phyloP scores from a whole-genome alignment of 2,888 invertebrate genomes.

The Tetragnatha montana region DNA sequence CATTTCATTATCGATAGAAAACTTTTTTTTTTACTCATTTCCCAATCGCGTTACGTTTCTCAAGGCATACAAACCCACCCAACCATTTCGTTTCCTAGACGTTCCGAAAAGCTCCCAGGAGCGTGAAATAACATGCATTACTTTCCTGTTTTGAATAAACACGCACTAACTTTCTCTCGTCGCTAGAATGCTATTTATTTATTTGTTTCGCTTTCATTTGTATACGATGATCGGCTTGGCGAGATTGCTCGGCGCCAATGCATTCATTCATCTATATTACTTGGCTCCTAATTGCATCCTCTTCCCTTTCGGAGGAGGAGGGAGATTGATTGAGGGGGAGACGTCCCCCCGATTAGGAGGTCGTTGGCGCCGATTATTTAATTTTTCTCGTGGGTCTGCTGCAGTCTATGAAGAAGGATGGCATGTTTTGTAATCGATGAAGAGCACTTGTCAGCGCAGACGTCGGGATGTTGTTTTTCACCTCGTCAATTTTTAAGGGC shows the following conservation, averaged over 20 bases:
- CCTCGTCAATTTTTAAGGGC: too few relatives aligned
- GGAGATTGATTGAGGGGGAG: neutral
- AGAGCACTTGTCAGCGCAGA: too few relatives aligned
- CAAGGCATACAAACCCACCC: neutral
- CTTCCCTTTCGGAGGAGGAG: neutral
- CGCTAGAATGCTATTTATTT: neutral
- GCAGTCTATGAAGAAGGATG: too few relatives aligned
- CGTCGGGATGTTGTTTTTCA: too few relatives aligned
- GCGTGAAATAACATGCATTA: conserved; percentile 1
- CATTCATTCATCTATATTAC: neutral
- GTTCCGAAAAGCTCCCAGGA: neutral
- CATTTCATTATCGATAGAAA: too few relatives aligned
- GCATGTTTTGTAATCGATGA: too few relatives aligned
- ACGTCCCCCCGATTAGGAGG: neutral
- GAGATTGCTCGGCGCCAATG: neutral
- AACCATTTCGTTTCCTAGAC: neutral
- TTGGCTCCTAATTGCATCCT: neutral
- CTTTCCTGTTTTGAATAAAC: neutral
- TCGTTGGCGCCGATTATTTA: neutral
- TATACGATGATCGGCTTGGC: neutral
- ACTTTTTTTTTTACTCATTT: too few relatives aligned
- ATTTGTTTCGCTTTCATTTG: neutral
- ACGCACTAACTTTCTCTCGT: neutral
- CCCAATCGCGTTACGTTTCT: too few relatives aligned
- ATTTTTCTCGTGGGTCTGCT: neutral